Evolutionary conservation across 2,797 vertebrate species (phyloP).

Genomic region (Anas flavirostris): DNA sequence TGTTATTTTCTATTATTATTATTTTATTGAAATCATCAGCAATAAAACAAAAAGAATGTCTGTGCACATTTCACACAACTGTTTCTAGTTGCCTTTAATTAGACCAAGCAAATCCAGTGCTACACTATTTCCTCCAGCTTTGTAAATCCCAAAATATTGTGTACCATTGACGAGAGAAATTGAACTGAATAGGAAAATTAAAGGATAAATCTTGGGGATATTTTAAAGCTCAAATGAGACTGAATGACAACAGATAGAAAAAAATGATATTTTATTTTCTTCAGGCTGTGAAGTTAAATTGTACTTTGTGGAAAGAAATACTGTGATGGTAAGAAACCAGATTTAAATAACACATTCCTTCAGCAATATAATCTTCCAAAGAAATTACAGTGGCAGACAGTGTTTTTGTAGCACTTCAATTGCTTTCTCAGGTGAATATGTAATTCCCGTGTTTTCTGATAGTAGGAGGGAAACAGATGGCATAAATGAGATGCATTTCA

Average conservation of each 20-base stretch:
- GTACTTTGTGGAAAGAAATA: neutral
- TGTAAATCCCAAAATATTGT: neutral
- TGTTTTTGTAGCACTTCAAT: neutral
- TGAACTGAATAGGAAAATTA: neutral
- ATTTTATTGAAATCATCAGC: neutral
- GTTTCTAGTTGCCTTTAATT: neutral
- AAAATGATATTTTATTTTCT: neutral
- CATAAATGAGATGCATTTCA: neutral
- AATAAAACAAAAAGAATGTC: neutral
- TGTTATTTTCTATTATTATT: neutral
- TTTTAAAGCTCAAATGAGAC: neutral
- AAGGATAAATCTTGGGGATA: neutral
- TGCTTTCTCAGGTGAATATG: neutral
- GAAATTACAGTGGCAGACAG: neutral
- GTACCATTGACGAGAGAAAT: neutral
- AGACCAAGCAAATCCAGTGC: neutral
- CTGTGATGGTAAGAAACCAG: neutral
- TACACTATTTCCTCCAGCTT: neutral
- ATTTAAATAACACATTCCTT: neutral
- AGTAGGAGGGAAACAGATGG: neutral
- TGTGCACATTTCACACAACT: neutral
- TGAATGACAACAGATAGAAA: neutral
- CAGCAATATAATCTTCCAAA: neutral
- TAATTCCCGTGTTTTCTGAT: neutral
- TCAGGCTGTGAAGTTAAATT: neutral